These are phyloP conservation scores for Chrysoperla carnea DNA, from an alignment of 1,140 invertebrate genomes.

Conservation along the genomic window DNA sequence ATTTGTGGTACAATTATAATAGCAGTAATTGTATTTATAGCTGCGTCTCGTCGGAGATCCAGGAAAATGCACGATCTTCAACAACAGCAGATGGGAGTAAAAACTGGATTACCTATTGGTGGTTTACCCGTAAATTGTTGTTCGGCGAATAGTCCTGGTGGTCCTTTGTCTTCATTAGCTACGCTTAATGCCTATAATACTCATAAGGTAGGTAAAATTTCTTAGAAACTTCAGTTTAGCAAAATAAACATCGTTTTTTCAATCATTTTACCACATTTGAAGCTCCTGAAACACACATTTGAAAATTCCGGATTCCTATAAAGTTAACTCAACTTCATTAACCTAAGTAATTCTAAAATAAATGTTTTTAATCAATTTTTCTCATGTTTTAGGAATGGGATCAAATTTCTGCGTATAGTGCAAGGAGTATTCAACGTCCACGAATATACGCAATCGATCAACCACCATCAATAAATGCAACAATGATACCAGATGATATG, in stretches of 20 bases:
- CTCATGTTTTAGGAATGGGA: slow-evolving; percentile 82
- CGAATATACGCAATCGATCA: slow-evolving; percentile 55
- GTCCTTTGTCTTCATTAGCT: slow-evolving; percentile 66
- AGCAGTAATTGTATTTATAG: slow-evolving; percentile 72
- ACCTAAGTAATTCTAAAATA: too few species aligned
- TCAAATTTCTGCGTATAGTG: slow-evolving; percentile 81
- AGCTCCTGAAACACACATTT: too few species aligned
- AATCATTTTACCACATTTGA: too few species aligned
- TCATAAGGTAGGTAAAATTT: slow-evolving; percentile 35
- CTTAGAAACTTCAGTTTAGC: too few species aligned
- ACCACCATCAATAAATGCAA: slow-evolving; percentile 33
- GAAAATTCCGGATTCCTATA: too few species aligned
- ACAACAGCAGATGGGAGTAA: slow-evolving; percentile 37
- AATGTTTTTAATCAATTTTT: too few species aligned
- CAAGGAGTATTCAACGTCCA: slow-evolving; percentile 70
- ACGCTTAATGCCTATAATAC: slow-evolving; percentile 57
- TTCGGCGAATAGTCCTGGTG: slow-evolving; percentile 52
- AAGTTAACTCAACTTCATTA: too few species aligned
- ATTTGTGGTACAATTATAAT: slow-evolving; percentile 84
- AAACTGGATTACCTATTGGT: slow-evolving; percentile 42
- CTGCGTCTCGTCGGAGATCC: slow-evolving; percentile 51
- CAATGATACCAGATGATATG: slow-evolving; percentile 42
- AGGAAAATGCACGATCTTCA: slow-evolving; percentile 57
- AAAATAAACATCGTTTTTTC: too few species aligned
- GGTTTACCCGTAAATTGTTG: slow-evolving; percentile 58